Evolutionary conservation across 2,888 invertebrate genomes (phyloP), one percentile per base, ranked within the genome.

Genomic region (Drepana falcataria): DNA sequence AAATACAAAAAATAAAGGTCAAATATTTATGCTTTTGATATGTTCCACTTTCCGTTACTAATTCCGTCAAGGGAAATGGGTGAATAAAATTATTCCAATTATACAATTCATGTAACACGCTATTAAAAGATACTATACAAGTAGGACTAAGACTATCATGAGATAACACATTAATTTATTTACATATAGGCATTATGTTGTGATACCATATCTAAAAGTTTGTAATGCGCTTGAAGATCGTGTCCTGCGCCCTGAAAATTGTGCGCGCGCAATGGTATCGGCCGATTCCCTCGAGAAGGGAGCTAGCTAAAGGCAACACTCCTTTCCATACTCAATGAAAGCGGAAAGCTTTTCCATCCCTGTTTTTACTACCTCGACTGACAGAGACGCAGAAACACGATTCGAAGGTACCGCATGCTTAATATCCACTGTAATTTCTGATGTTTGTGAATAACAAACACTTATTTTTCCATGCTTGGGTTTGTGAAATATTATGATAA

Each of bases 191-290:
- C 41, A n/a, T 40, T 9, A 9, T 9, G 9, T 2, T 3, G 9
- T 21, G 6, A 49, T 6, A 49, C 2, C 40, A 33, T 40, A 33
- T 51, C 90, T 89, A 84, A 71, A 72, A 52, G 59, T 87, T 87
- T 63, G 55, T 86, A 87, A 44, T 44, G 65, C 64, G 69, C 86
- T 80, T 61, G 55, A 59, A 75, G 77, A 83, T 70, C 73, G 78
- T 75, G 87, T 85, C 90, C 87, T 90, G 90, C 89, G 90, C 90
- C 77, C 83, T 89, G 82, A 79, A 83, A 81, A 64, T 69, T 60
- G 65, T 89, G 90, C 90, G 90, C 88, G 90, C 90, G 90, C 90
- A 89, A 48, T 57, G 54, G 66, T 69, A 68, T 65, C 65, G 73
- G 77, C 66, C 76, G 69, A 71, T 77, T 77, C 78, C 81, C 76